A percentile compares a stretch with the other conserved stretches of the same genome.
phyloP scores from a whole-genome alignment of 2,113 vertebrate genomes.

The Dolichotis patagonum region DNA sequence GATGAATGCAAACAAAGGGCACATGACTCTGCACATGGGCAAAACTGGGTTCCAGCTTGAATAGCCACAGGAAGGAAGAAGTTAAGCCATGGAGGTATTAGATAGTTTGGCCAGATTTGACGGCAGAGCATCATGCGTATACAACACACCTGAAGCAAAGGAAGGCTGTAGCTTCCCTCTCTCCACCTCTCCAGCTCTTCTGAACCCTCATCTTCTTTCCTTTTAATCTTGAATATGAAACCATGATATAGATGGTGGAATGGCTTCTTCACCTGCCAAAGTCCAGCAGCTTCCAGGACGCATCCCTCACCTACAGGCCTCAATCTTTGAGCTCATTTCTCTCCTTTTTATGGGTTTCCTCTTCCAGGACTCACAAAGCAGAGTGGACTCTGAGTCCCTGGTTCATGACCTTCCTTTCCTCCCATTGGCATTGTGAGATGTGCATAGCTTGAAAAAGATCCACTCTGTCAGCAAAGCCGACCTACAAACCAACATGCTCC shows the following conservation, averaged over 20 bases:
- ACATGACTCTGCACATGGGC: not conserved
- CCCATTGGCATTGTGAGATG: not conserved
- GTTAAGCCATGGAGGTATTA: fast-evolving
- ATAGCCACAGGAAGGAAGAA: not conserved
- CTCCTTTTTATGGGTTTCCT: not conserved
- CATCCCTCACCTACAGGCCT: not conserved
- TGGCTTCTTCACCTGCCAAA: not conserved
- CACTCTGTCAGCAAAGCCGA: not conserved
- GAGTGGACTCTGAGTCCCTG: not conserved
- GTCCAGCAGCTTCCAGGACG: not conserved
- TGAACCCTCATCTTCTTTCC: not conserved
- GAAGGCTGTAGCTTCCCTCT: not conserved
- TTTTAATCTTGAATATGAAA: not conserved
- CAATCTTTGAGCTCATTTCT: not conserved
- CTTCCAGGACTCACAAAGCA: not conserved
- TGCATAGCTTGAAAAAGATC: not conserved
- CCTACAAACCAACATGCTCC: not conserved
- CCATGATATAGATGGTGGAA: not conserved
- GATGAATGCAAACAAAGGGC: not conserved
- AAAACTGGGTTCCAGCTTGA: not conserved
- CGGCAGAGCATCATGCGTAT: not conserved
- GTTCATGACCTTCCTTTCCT: not conserved
- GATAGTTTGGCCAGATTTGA: not conserved
- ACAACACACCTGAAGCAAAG: too few species aligned
- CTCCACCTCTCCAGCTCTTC: not conserved